A percentile compares a stretch with the other conserved stretches of the same genome.
phyloP scores from a whole-genome alignment of 2,797 vertebrate genomes.

The Muraenolepis orangiensis region DNA sequence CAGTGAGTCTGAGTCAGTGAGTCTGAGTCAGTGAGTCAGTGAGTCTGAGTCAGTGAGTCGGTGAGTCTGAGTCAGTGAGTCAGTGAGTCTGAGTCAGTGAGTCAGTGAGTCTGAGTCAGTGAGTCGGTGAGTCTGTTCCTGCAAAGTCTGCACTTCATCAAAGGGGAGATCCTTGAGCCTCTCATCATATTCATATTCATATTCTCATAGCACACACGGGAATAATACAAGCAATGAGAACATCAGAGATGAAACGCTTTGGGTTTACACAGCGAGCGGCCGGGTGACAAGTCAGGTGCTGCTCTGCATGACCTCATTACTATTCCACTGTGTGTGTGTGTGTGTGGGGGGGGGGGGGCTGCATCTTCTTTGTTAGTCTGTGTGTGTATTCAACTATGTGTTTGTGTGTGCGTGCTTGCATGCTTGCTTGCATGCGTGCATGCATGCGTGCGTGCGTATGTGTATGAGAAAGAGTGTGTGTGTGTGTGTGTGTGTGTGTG shows the following conservation, averaged over 20 bases:
- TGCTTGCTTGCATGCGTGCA: not conserved
- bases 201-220: constrained; percentile 5
- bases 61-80: too few species aligned
- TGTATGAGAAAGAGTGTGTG: not conserved
- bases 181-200: not conserved
- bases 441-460: not conserved
- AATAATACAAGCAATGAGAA: constrained; percentile 1
- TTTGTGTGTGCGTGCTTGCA: not conserved
- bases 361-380: too few species aligned
- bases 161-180: constrained; percentile 14
- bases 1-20: too few species aligned
- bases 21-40: too few species aligned
- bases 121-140: constrained; percentile 1
- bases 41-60: too few species aligned
- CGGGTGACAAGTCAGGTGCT: constrained; percentile 23
- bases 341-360: too few species aligned
- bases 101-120: too few species aligned
- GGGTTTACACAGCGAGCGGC: not conserved
- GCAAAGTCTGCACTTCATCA: constrained; percentile 14
- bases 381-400: constrained; percentile 20
- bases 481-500: not conserved
- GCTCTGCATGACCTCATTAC: constrained; percentile 36
- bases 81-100: too few species aligned
- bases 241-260: not conserved
- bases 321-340: constrained; percentile 11